Percentiles rank a stretch among this genome's conserved stretches.
Conservation (phyloP, 2,797 vertebrate species). For the Sitta carolinensis region DNA sequence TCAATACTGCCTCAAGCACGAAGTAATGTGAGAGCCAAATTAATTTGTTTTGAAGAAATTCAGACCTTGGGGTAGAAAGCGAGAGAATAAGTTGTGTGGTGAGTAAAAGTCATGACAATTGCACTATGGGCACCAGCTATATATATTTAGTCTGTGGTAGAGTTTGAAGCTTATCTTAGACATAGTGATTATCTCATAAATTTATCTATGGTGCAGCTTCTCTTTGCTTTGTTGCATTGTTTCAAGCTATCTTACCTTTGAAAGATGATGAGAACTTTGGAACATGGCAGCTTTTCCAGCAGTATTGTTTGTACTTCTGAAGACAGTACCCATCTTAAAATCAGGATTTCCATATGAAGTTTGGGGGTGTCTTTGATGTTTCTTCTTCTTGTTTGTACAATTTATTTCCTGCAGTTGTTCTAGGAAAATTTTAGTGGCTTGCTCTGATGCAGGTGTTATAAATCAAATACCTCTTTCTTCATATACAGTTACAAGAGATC, state of each 20-base stretch:
- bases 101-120: not conserved
- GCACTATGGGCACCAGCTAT: not conserved
- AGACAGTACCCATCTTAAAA: not conserved
- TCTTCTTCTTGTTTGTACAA: not conserved
- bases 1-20: not conserved
- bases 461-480: not conserved
- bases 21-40: not conserved
- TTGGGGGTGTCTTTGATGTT: not conserved
- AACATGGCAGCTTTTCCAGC: not conserved
- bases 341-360: not conserved
- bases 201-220: not conserved
- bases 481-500: not conserved
- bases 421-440: not conserved
- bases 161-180: not conserved
- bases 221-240: not conserved
- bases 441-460: not conserved
- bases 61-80: not conserved
- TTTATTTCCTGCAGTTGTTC: not conserved
- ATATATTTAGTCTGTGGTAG: not conserved
- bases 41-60: conserved; percentile 23
- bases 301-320: not conserved
- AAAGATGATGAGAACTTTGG: not conserved
- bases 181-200: not conserved
- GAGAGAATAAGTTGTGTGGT: not conserved
- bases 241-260: not conserved